Evolutionary conservation across 2,888 invertebrate species (phyloP).

Genomic region (Andrena chrysosceles): DNA sequence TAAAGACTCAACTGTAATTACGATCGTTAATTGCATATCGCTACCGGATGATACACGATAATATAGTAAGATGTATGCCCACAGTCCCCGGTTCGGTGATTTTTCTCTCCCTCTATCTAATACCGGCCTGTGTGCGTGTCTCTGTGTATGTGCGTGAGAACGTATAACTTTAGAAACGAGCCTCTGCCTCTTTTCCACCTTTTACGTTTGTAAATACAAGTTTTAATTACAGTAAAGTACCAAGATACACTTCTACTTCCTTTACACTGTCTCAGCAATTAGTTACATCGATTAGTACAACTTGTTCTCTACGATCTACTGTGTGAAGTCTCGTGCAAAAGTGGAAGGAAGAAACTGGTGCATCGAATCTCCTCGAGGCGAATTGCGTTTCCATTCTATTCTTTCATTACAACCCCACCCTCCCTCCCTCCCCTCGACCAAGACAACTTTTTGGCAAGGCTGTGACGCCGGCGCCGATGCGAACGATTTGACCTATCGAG

Average conservation of each 20-base stretch:
- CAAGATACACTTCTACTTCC: slow-evolving; percentile 72
- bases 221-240: slow-evolving; percentile 69
- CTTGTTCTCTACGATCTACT: slow-evolving; percentile 72
- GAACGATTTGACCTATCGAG: slow-evolving; percentile 67
- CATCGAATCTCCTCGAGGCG: slow-evolving; percentile 74
- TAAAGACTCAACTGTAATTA: slow-evolving; percentile 64
- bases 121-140: slow-evolving; percentile 33
- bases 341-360: slow-evolving; percentile 75
- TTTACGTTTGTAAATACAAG: slow-evolving; percentile 63
- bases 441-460: slow-evolving; percentile 22
- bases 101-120: slow-evolving; percentile 37
- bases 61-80: slow-evolving; percentile 50
- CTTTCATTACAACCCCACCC: not conserved
- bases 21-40: slow-evolving; percentile 66
- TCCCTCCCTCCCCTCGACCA: slow-evolving; percentile 14
- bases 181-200: slow-evolving; percentile 69
- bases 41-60: slow-evolving; percentile 53
- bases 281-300: slow-evolving; percentile 75
- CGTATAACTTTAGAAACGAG: slow-evolving; percentile 57
- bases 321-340: slow-evolving; percentile 74
- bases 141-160: slow-evolving; percentile 17
- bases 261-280: slow-evolving; percentile 72
- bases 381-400: slow-evolving; percentile 47
- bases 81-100: slow-evolving; percentile 60
- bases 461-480: slow-evolving; percentile 38